Percentiles rank a stretch among this genome's conserved stretches.
phyloP scores from a whole-genome alignment of 1,140 invertebrate genomes.

The Hesperophylax magnus region DNA sequence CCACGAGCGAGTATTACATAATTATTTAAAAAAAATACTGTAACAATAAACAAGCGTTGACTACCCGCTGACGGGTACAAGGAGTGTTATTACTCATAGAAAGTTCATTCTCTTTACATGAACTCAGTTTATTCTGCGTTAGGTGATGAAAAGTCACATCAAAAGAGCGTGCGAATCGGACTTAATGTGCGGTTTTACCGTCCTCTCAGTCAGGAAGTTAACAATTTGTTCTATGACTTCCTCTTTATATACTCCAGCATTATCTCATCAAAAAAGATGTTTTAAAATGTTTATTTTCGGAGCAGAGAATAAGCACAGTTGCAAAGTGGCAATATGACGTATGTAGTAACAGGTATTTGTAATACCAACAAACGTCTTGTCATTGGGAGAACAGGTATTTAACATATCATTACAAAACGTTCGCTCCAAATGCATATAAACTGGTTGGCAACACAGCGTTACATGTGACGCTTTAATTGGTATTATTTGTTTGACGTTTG shows the following conservation, averaged over 20 bases:
- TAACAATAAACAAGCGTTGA: no score
- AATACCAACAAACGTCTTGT: constrained; percentile 1
- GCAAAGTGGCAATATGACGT: no score
- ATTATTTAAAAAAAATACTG: no score
- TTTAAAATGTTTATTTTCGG: no score
- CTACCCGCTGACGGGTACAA: neutral
- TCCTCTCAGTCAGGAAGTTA: constrained; percentile 9
- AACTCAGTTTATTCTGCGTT: constrained; percentile 8
- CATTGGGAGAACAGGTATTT: constrained; percentile 26
- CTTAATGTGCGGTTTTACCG: constrained; percentile 16
- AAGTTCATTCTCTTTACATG: constrained; percentile 31
- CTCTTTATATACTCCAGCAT: constrained; percentile 3
- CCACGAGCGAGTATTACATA: no score
- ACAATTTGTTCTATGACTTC: constrained; percentile 20
- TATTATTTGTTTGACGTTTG: constrained; percentile 19
- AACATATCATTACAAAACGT: constrained; percentile 23
- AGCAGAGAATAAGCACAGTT: neutral
- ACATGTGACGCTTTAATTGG: constrained; percentile 19
- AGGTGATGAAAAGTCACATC: constrained; percentile 29
- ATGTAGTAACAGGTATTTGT: neutral
- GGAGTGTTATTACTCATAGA: neutral
- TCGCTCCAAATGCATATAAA: constrained; percentile 32
- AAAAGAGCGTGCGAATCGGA: constrained; percentile 24
- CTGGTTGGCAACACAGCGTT: constrained; percentile 26
- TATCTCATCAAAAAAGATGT: constrained; percentile 3